Percentiles rank a stretch among this genome's conserved stretches.
Conservation (phyloP, 1,140 invertebrate species). For the Andricus grossulariae region DNA sequence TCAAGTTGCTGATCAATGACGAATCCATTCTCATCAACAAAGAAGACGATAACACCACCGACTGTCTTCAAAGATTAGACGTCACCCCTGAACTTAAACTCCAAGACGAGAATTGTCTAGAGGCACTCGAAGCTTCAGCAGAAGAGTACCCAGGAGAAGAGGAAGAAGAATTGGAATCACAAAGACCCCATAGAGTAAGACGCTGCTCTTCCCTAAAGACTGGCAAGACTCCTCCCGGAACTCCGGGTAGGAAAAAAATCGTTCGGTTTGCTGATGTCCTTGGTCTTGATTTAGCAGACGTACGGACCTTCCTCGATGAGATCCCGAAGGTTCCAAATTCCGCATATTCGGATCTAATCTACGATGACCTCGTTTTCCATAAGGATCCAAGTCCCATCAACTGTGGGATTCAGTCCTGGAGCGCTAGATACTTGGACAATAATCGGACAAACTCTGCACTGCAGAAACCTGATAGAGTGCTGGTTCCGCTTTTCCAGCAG, state of each 20-base stretch:
- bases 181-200: slow-evolving; percentile 80
- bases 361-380: slow-evolving; percentile 71
- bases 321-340: slow-evolving; percentile 91
- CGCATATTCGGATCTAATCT: slow-evolving; percentile 85
- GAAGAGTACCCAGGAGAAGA: slow-evolving; percentile 55
- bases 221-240: slow-evolving; percentile 93
- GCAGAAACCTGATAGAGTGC: slow-evolving; percentile 74
- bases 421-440: slow-evolving; percentile 37
- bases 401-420: slow-evolving; percentile 47
- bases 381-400: slow-evolving; percentile 64
- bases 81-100: slow-evolving; percentile 63
- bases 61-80: slow-evolving; percentile 49
- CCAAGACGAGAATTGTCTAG: slow-evolving; percentile 44
- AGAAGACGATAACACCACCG: slow-evolving; percentile 51
- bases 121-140: slow-evolving; percentile 35
- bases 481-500: slow-evolving; percentile 89
- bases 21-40: slow-evolving; percentile 37
- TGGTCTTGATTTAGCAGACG: slow-evolving; percentile 93
- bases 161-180: slow-evolving; percentile 65
- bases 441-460: slow-evolving; percentile 29
- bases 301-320: slow-evolving; percentile 92
- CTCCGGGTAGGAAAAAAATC: slow-evolving; percentile 93
- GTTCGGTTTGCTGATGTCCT: slow-evolving; percentile 96
- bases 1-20: slow-evolving; percentile 49
- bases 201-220: slow-evolving; percentile 92